These are phyloP conservation scores for Arrhopalites spinosus DNA, from an alignment of 2,888 invertebrate species.

Conservation along the genomic window DNA sequence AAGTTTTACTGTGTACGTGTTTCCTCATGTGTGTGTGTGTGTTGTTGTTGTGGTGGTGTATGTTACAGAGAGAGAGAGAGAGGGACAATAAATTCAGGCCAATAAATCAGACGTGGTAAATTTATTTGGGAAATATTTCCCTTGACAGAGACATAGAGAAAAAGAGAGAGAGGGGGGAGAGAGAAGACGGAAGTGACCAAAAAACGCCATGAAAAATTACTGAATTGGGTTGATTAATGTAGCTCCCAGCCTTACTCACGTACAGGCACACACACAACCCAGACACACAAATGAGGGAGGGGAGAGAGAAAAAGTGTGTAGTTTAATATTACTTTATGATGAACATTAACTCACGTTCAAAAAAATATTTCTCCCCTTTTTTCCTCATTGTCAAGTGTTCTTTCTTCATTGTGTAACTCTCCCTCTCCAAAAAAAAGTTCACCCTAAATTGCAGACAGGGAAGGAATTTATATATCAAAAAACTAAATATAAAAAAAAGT, in stretches of 20 bases:
- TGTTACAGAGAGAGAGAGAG: too few relatives aligned
- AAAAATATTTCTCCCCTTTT: background rate
- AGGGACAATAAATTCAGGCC: background rate
- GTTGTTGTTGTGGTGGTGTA: background rate
- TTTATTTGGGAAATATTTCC: slow-evolving; percentile 8
- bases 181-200: slow-evolving; percentile 12
- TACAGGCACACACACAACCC: background rate
- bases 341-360: background rate
- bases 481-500: too few relatives aligned
- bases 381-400: slow-evolving; percentile 8
- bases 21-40: background rate
- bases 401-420: too few relatives aligned
- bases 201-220: slow-evolving; percentile 13
- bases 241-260: slow-evolving; percentile 12
- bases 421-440: too few relatives aligned
- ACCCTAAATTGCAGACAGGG: too few relatives aligned
- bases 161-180: background rate
- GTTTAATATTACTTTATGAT: background rate
- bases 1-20: background rate
- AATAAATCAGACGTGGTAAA: slow-evolving; percentile 7
- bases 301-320: background rate
- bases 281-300: background rate
- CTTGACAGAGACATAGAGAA: background rate
- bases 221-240: slow-evolving; percentile 24
- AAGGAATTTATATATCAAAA: too few relatives aligned